Evolutionary conservation across 1,140 invertebrate genomes (phyloP), one percentile per base, ranked within the genome.

Genomic region (Atta cephalotes): DNA sequence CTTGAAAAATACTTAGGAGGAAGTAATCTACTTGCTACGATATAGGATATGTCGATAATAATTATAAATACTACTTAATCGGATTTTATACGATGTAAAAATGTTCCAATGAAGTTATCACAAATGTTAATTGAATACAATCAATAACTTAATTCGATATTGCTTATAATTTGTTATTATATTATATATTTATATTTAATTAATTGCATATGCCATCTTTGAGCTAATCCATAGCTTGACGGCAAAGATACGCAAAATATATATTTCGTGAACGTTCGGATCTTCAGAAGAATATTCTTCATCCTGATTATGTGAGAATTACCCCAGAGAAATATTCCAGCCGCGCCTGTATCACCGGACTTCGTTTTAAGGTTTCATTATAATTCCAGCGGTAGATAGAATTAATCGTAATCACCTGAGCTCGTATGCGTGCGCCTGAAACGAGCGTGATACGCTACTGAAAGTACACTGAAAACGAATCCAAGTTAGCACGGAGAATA

Each of bases 281-380:
- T 56, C 65, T 56, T 81, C 21, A 56, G 51, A 81, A 81, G 80
- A 84, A 76, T 58, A 76, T 76, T 62, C 80, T 60, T 21, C 80
- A 49, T 45, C 56, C 56, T 62, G 80, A 68, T 84, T 74, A 84
- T 76, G 72, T 71, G 80, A 74, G 58, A 74, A 76, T 63, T 74
- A 62, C 80, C 70, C 70, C 68, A 49, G 80, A 82, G 80, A 84
- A 84, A 82, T 74, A 60, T 82, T 74, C 70, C 80, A 82, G 35
- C 68, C 35, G 68, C 68, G 79, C 14, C 45, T 60, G 70, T 84
- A 84, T 84, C 80, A 76, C 25, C 56, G 80, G 80, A 76, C 80
- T 74, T 76, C 80, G 80, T 84, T 84, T 84, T 84, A 84, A 84
- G 80, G 70, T 84, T 84, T 84, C 80, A 84, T 84, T 84, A 84